A percentile compares a stretch with the other conserved stretches of the same genome.
Conservation (phyloP, 2,888 invertebrate species). For the Cybosia mesomella region DNA sequence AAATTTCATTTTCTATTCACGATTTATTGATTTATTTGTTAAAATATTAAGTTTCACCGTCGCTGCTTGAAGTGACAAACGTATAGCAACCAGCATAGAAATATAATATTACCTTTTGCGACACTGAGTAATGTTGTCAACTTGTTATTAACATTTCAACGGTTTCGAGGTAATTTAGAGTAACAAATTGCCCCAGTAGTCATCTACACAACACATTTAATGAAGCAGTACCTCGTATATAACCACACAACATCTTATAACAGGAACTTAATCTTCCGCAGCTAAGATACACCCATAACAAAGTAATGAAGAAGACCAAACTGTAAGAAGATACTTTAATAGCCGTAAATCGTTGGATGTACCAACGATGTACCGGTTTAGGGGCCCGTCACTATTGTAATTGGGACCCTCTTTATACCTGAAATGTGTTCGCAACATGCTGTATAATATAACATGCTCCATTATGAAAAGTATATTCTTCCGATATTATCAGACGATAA, state of each 20-base stretch:
- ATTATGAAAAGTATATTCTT: slow-evolving; percentile 33
- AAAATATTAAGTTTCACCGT: no score
- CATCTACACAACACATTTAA: neutral
- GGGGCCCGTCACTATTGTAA: slow-evolving; percentile 26
- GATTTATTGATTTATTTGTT: no score
- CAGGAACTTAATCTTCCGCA: neutral
- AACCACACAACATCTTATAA: slow-evolving; percentile 2
- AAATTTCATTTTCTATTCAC: no score
- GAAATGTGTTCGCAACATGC: slow-evolving; percentile 38
- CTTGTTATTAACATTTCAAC: neutral
- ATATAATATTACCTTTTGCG: neutral
- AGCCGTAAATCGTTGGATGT: slow-evolving; percentile 18
- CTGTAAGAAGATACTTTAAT: slow-evolving; percentile 14
- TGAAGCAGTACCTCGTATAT: neutral
- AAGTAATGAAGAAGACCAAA: slow-evolving; percentile 3
- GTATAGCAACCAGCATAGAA: neutral
- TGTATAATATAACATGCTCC: slow-evolving; percentile 25
- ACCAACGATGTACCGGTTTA: slow-evolving; percentile 17
- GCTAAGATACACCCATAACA: slow-evolving; percentile 11
- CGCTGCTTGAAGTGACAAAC: no score
- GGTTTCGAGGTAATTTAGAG: neutral
- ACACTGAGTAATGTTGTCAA: neutral
- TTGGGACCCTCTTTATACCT: slow-evolving; percentile 41
- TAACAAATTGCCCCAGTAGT: neutral
- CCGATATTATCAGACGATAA: slow-evolving; percentile 28